Evolutionary conservation across 2,888 invertebrate species (phyloP).

Genomic region (Caenorhabditis japonica): DNA sequence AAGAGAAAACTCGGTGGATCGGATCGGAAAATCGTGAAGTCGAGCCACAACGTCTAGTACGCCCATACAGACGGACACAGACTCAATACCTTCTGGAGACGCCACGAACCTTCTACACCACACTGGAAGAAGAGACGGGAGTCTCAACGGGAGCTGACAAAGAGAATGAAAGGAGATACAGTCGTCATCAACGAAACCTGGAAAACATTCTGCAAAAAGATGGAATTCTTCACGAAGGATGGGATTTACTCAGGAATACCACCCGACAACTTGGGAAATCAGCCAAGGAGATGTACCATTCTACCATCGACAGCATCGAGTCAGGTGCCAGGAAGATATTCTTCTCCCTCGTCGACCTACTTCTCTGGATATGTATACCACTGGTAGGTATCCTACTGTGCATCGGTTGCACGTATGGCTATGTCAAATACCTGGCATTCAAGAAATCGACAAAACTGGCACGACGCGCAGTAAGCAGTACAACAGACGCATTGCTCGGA

Average conservation of each 20-base stretch:
- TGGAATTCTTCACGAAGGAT: not conserved
- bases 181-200: not conserved
- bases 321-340: not conserved
- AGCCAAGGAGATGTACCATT: not conserved
- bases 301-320: not conserved
- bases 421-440: no score
- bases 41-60: not conserved
- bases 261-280: not conserved
- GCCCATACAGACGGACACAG: not conserved
- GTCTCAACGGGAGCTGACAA: slow-evolving; percentile 5
- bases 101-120: slow-evolving; percentile 7
- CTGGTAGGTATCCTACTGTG: no score
- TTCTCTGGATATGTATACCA: not conserved
- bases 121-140: not conserved
- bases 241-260: not conserved
- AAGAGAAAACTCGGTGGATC: no score
- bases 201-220: not conserved
- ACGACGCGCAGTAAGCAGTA: no score
- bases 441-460: no score
- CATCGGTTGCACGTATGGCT: no score
- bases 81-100: not conserved
- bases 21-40: not conserved
- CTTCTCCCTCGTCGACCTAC: not conserved
- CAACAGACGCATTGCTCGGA: no score
- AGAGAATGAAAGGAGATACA: not conserved